Conservation (phyloP, 1,140 invertebrate species). For the Bombus fervidus region DNA sequence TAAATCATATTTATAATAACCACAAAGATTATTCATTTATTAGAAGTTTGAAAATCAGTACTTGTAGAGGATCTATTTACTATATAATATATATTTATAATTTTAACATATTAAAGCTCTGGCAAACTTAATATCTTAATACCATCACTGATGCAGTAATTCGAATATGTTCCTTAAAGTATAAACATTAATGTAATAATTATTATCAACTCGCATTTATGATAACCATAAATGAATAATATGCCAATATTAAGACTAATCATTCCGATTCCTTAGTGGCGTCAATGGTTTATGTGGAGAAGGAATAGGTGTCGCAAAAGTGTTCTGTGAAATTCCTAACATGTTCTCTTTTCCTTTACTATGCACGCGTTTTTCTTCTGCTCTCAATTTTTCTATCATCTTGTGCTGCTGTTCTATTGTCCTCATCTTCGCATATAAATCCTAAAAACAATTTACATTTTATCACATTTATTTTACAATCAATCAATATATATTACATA, state of each 20-base stretch:
- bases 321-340: slow-evolving; percentile 53
- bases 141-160: no score
- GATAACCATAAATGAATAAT: background rate
- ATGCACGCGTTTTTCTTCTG: slow-evolving; percentile 72
- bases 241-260: slow-evolving; percentile 60
- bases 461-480: background rate
- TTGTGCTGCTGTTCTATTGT: slow-evolving; percentile 72
- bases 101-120: no score
- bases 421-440: slow-evolving; percentile 72
- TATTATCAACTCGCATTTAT: background rate
- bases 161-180: no score
- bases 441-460: slow-evolving; percentile 71
- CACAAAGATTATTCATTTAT: background rate
- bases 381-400: slow-evolving; percentile 69
- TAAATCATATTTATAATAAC: background rate
- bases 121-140: no score
- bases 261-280: slow-evolving; percentile 77
- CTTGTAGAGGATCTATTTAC: no score
- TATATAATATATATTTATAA: no score
- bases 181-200: background rate
- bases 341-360: slow-evolving; percentile 79
- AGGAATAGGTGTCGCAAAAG: slow-evolving; percentile 70
- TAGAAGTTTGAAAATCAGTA: no score
- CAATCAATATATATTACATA: background rate
- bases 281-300: slow-evolving; percentile 75